A percentile compares a stretch with the other conserved stretches of the same genome.
Evolutionary conservation across 1,140 invertebrate species (phyloP).

Genomic region (Drosophila lacteicornis): DNA sequence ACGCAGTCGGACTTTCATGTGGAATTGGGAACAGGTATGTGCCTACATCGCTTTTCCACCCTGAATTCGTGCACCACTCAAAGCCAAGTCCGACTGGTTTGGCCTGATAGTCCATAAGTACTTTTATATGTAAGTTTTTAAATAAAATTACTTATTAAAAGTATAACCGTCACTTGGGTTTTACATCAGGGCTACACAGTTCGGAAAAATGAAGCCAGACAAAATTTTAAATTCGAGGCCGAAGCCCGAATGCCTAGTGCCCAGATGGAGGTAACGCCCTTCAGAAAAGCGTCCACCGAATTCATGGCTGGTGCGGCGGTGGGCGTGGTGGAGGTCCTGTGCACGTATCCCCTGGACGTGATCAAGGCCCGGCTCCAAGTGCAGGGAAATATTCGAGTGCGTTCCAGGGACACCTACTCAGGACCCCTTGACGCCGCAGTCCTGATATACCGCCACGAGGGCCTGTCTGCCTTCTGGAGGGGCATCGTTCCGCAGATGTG

Average conservation of each 20-base stretch:
- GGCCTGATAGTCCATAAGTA: too few species aligned
- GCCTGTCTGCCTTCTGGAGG: slow-evolving; percentile 92
- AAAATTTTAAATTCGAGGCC: slow-evolving; percentile 15
- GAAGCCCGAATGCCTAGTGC: slow-evolving; percentile 1
- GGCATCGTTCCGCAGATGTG: slow-evolving; percentile 95
- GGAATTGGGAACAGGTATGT: too few species aligned
- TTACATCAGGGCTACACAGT: neutral
- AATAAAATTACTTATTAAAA: too few species aligned
- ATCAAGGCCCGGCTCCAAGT: slow-evolving; percentile 53
- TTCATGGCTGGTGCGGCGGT: slow-evolving; percentile 18
- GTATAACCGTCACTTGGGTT: neutral
- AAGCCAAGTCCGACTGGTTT: too few species aligned
- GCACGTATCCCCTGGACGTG: slow-evolving; percentile 48
- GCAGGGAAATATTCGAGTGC: neutral
- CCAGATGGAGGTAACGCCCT: neutral
- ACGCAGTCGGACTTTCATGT: too few species aligned
- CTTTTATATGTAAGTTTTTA: too few species aligned
- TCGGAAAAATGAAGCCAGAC: slow-evolving; percentile 12
- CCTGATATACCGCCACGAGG: slow-evolving; percentile 94
- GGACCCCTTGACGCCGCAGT: slow-evolving; percentile 93
- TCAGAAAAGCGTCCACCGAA: neutral
- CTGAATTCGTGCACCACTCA: too few species aligned
- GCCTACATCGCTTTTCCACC: too few species aligned
- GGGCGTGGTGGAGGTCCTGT: slow-evolving; percentile 24
- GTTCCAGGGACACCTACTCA: slow-evolving; percentile 86